A percentile compares a stretch with the other conserved stretches of the same genome.
Evolutionary conservation across 2,888 invertebrate species (phyloP).

Genomic region (Pelosia muscerda): DNA sequence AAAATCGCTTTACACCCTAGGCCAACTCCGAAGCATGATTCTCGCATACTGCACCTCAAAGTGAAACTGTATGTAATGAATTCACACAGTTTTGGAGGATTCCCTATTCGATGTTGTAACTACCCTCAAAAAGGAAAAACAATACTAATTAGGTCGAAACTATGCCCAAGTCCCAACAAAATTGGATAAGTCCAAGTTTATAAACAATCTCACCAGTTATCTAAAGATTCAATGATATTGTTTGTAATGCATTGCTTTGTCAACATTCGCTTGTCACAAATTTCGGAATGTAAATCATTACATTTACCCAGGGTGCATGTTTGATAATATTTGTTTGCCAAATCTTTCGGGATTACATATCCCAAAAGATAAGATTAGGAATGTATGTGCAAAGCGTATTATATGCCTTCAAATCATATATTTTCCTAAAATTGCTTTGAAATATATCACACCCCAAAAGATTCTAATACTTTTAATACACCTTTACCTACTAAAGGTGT

Average conservation of each 20-base stretch:
- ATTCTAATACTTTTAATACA: too few species aligned
- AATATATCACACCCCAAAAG: background rate
- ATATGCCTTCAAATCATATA: background rate
- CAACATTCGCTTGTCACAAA: background rate
- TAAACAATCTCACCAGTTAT: background rate
- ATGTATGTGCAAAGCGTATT: background rate
- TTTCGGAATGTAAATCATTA: background rate
- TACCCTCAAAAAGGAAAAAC: background rate
- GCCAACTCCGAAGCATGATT: too few species aligned
- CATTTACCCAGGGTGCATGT: background rate
- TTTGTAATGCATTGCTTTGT: constrained; percentile 6
- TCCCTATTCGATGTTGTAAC: background rate
- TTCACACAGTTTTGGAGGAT: too few species aligned
- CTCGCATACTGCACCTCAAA: too few species aligned
- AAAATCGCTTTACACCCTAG: too few species aligned
- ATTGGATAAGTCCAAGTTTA: too few species aligned
- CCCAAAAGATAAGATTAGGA: too few species aligned
- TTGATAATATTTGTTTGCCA: background rate
- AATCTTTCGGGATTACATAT: background rate
- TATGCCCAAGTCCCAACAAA: too few species aligned
- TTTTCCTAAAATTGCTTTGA: background rate
- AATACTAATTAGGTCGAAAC: background rate
- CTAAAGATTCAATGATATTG: background rate
- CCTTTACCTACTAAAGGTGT: too few species aligned
- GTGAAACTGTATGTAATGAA: too few species aligned